These are phyloP conservation scores for Acanthochromis polyacanthus DNA, from an alignment of 2,113 vertebrate species.

Conservation along the genomic window DNA sequence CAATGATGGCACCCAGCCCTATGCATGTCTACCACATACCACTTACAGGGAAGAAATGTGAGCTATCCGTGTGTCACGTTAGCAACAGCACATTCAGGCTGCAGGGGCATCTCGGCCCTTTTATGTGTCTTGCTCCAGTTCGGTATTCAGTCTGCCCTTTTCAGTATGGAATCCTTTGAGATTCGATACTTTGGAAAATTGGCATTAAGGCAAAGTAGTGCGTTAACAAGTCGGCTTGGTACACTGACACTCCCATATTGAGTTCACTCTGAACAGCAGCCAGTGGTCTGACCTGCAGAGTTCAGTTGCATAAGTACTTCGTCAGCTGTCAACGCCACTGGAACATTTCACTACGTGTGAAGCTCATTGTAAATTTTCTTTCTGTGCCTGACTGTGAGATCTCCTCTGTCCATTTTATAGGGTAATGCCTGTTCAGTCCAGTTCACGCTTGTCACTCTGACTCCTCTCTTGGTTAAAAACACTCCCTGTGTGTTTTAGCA, in stretches of 20 bases:
- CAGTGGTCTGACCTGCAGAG: constrained; percentile 37
- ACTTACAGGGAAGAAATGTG: constrained; percentile 27
- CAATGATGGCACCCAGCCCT: neutral
- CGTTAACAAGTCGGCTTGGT: constrained; percentile 26
- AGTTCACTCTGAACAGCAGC: constrained; percentile 39
- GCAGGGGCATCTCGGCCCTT: constrained; percentile 5
- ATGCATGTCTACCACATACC: constrained; percentile 1
- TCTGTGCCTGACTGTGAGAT: constrained; percentile 13
- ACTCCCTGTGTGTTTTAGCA: neutral
- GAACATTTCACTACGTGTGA: constrained; percentile 67
- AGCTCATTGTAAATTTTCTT: constrained; percentile 33
- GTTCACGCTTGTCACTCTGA: neutral
- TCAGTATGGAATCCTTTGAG: constrained; percentile 34
- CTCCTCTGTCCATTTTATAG: constrained; percentile 18
- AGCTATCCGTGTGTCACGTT: constrained; percentile 37
- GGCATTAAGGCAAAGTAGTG: constrained; percentile 28
- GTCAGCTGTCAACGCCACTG: constrained; percentile 60
- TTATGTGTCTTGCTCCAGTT: constrained; percentile 32
- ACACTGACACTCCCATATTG: constrained; percentile 38
- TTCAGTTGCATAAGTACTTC: constrained; percentile 58
- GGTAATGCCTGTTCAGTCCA: constrained; percentile 27
- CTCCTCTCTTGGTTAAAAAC: constrained; percentile 4
- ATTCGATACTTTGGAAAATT: constrained; percentile 61
- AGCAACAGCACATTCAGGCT: constrained; percentile 8
- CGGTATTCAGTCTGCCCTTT: constrained; percentile 44